Base-by-base conservation (phyloP, 1,140 invertebrate species). In the Saccostrea echinata region DNA sequence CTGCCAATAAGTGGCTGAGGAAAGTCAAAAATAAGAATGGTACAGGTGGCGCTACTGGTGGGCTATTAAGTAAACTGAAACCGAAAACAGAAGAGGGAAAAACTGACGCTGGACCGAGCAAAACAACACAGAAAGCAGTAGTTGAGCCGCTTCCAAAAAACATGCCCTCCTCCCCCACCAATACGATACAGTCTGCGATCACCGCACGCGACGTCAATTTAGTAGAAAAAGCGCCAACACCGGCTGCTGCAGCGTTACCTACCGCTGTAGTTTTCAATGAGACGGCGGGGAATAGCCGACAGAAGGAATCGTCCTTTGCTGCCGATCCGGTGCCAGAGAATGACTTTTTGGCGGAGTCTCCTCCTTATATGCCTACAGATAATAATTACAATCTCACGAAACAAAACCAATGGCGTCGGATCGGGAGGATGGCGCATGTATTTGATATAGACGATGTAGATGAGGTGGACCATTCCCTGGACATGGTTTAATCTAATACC, bases 1-100 rank as follows among this genome's bases (percentile, higher is more conserved):
- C 86, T 43, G 88, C 85, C 21, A 89, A 85, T 16, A 82, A 84
- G 12, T 89, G 88, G 88, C 68, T 89, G 24, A 55, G 81, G 33
- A 87, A 87, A 55, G 71, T 81, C 27, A 81, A 30, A 16, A 55
- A 33, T 30, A 87, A 82, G 83, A 84, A 61, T 2, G 83, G 83
- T 9, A 53, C 81, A 52, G 51, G 35, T 6, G 21, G 35, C 4
- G 81, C 12, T 21, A 35, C 81, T 18, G 33, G 33, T 13, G 68
- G 27, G 1, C 55, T 61, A 3, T 30, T 76, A 12, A 27, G 68
- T 13, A 76, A 76, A 76, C 30, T 76, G 27, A 76, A 76, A 76
- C 68, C 68, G 27, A 76, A 76, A 33, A 12, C 68, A 11, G 24
- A 76, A 30, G 11, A 8, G 12, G 3, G 13, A 9, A 76, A 76